Percentiles rank a stretch among this genome's conserved stretches.
Evolutionary conservation across 2,113 vertebrate species (phyloP).

Genomic region (Tylochromis polylepis): DNA sequence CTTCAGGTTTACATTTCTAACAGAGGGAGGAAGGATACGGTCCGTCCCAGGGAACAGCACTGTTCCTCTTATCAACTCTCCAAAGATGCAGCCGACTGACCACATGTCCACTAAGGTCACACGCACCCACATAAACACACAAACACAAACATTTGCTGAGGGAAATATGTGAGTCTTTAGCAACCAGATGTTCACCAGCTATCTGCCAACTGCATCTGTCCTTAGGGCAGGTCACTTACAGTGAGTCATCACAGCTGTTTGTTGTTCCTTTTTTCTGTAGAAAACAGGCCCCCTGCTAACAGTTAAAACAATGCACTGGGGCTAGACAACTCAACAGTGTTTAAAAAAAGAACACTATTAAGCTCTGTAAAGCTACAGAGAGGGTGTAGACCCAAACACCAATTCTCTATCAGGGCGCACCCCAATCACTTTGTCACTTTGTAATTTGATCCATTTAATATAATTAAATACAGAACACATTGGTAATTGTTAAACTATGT

Average conservation of each 20-base stretch:
- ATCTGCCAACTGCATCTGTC: not conserved
- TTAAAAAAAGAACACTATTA: not conserved
- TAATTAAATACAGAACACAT: not conserved
- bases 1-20: not conserved
- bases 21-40: slow-evolving; percentile 86
- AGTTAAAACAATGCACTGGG: not conserved
- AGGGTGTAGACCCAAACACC: not conserved
- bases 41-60: slow-evolving; percentile 97
- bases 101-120: slow-evolving; percentile 96
- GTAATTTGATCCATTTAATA: not conserved
- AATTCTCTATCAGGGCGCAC: not conserved
- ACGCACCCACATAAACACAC: slow-evolving; percentile 72
- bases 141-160: slow-evolving; percentile 26
- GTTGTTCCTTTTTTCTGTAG: not conserved
- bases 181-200: not conserved
- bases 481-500: not conserved
- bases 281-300: not conserved
- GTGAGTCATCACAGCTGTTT: not conserved
- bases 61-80: slow-evolving; percentile 96
- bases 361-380: not conserved
- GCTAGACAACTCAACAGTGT: not conserved
- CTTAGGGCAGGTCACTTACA: not conserved
- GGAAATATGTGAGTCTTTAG: not conserved
- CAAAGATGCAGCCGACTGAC: slow-evolving; percentile 99
- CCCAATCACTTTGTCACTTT: not conserved